phyloP scores from a whole-genome alignment of 2,888 invertebrate genomes.

The Ametastegia equiseti region DNA sequence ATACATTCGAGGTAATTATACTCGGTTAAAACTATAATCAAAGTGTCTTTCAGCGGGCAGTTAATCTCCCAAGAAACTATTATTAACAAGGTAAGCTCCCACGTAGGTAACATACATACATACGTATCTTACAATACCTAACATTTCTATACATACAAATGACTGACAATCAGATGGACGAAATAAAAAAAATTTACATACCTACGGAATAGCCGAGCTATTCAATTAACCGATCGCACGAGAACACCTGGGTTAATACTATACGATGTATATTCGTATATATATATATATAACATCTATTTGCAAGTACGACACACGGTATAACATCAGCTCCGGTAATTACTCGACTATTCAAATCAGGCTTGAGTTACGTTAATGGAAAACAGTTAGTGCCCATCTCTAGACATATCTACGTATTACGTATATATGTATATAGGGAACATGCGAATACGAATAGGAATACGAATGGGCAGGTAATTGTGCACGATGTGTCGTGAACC shows the following conservation, averaged over 20 bases:
- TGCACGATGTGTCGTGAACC: background rate
- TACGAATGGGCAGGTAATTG: too few relatives aligned
- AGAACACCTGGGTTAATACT: too few relatives aligned
- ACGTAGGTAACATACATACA: background rate
- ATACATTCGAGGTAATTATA: slow-evolving; percentile 5
- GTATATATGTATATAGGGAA: too few relatives aligned
- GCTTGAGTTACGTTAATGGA: background rate
- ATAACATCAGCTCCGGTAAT: background rate
- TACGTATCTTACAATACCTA: too few relatives aligned
- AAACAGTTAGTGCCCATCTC: background rate
- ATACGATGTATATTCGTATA: background rate
- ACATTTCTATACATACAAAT: too few relatives aligned
- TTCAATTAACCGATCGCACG: too few relatives aligned
- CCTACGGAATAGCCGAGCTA: too few relatives aligned
- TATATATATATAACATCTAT: background rate
- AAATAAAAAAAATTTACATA: too few relatives aligned
- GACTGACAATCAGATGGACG: too few relatives aligned
- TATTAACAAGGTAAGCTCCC: background rate
- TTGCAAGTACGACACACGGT: background rate
- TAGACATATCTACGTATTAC: background rate
- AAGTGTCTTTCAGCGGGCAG: slow-evolving; percentile 21
- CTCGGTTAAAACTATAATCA: slow-evolving; percentile 10
- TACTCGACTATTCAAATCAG: background rate
- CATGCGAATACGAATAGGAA: too few relatives aligned
- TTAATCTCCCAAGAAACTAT: slow-evolving; percentile 19